A percentile compares a stretch with the other conserved stretches of the same genome.
Conservation (phyloP, 2,797 vertebrate species). For the Jordanella pulchra region DNA sequence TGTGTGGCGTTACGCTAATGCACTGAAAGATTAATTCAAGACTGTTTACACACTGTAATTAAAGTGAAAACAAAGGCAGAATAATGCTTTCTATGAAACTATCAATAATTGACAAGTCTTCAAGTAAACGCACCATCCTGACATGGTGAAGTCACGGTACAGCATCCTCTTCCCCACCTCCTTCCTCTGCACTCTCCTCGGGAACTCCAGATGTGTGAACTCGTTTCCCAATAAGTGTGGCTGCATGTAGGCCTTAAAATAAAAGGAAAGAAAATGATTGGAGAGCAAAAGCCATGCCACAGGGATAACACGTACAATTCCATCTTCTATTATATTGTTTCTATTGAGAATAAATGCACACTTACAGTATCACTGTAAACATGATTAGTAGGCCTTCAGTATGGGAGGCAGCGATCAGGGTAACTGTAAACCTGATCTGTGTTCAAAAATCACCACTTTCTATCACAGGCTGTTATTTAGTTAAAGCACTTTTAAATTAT, state of each 20-base stretch:
- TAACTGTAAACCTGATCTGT: too few species aligned
- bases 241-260: slow-evolving; percentile 92
- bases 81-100: neutral
- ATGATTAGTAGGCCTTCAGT: neutral
- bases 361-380: neutral
- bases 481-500: too few species aligned
- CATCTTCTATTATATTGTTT: slow-evolving; percentile 40
- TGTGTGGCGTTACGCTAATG: neutral
- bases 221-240: slow-evolving; percentile 96
- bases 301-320: slow-evolving; percentile 60
- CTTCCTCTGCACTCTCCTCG: slow-evolving; percentile 94
- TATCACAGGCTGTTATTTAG: too few species aligned
- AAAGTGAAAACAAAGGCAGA: neutral
- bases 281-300: slow-evolving; percentile 37
- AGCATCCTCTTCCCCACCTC: slow-evolving; percentile 98
- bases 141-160: slow-evolving; percentile 98
- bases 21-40: neutral
- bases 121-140: slow-evolving; percentile 87
- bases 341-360: neutral
- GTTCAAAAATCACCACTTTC: too few species aligned
- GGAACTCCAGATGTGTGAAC: slow-evolving; percentile 98
- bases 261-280: slow-evolving; percentile 18
- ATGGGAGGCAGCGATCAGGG: too few species aligned
- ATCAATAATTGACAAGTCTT: neutral
- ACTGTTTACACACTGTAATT: neutral